These are phyloP conservation scores for Melanotaenia maccullochi DNA, from an alignment of 2,797 vertebrate genomes.

Conservation along the genomic window DNA sequence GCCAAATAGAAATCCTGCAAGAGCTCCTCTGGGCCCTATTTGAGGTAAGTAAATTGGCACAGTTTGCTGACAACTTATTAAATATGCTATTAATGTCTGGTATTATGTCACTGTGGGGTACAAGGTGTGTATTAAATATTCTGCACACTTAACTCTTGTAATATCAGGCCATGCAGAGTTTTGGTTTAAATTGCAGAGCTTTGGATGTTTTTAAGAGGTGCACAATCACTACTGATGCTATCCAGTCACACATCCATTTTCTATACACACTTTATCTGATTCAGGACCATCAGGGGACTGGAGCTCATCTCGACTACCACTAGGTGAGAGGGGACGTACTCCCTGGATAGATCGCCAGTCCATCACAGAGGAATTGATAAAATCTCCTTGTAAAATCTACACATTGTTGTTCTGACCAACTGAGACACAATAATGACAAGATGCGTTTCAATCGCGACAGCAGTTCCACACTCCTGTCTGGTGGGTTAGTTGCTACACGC, in stretches of 20 bases:
- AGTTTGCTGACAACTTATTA: conserved; percentile 14
- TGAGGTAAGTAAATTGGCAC: conserved; percentile 28
- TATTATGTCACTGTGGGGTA: neutral
- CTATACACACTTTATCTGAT: neutral
- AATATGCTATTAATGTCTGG: conserved; percentile 33
- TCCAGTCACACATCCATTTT: neutral
- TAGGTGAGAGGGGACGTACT: neutral
- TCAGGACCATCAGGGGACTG: neutral
- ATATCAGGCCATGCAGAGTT: neutral
- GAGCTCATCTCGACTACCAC: neutral
- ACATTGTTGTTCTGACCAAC: neutral
- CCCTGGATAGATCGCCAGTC: too few relatives aligned
- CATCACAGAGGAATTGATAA: neutral
- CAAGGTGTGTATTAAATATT: conserved; percentile 4
- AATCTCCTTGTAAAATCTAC: neutral
- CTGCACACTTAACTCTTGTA: neutral
- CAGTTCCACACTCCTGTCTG: neutral
- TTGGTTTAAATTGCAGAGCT: neutral
- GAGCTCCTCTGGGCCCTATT: conserved; percentile 14
- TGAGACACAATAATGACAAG: neutral
- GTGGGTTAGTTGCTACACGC: neutral
- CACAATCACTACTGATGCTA: neutral
- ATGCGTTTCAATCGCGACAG: neutral
- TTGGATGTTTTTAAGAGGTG: neutral
- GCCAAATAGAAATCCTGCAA: conserved; percentile 8